Conservation (phyloP, 1,140 invertebrate genomes). For the Polypedilum vanderplanki region DNA sequence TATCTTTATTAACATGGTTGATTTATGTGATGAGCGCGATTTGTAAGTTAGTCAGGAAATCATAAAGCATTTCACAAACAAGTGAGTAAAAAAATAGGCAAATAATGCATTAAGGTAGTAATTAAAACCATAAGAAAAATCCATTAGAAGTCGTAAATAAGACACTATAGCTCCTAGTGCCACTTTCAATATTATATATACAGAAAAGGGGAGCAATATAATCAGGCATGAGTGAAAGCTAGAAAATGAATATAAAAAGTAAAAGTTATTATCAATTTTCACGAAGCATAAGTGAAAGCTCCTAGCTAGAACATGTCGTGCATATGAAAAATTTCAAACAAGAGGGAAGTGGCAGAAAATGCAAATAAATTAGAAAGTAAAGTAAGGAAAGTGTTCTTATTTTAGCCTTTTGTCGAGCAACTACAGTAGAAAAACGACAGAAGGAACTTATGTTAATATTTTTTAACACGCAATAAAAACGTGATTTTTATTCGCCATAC, state of each 20-base stretch:
- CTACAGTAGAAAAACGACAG: neutral
- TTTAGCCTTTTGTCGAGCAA: neutral
- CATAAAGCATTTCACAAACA: slow-evolving; percentile 22
- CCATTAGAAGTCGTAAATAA: slow-evolving; percentile 23
- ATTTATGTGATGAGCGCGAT: slow-evolving; percentile 11
- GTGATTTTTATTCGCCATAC: slow-evolving; percentile 25
- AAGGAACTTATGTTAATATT: slow-evolving; percentile 22
- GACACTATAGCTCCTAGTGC: neutral
- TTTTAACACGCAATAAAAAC: slow-evolving; percentile 28
- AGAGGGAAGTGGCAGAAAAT: neutral
- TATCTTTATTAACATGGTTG: neutral
- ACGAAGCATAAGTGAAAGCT: neutral
- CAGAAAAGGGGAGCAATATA: neutral
- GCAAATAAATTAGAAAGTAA: slow-evolving; percentile 21
- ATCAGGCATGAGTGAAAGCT: neutral
- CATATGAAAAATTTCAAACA: neutral
- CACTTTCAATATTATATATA: neutral
- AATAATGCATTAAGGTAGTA: slow-evolving; percentile 27
- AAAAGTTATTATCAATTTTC: slow-evolving; percentile 25
- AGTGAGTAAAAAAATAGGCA: neutral
- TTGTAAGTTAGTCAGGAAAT: slow-evolving; percentile 5
- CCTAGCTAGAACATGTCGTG: neutral
- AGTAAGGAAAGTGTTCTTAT: neutral
- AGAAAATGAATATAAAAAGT: neutral
- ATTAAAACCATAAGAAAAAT: slow-evolving; percentile 15